Evolutionary conservation across 2,797 vertebrate genomes (phyloP).

Genomic region (Enteromius viviparus): DNA sequence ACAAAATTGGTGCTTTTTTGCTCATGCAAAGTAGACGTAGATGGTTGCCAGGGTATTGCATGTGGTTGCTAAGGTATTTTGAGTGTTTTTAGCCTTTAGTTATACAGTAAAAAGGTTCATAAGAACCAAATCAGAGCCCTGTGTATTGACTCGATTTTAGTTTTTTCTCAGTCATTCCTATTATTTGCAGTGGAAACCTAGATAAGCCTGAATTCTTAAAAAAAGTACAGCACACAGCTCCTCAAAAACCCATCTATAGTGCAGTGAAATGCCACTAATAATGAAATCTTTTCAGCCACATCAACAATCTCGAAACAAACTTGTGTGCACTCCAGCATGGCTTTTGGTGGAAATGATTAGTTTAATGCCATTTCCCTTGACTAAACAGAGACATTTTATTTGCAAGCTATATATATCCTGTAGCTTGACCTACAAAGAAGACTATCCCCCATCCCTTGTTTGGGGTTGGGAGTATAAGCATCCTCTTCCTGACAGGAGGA

Average conservation of each 20-base stretch:
- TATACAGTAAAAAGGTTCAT: neutral
- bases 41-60: neutral
- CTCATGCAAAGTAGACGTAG: neutral
- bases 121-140: neutral
- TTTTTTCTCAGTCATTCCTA: neutral
- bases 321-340: neutral
- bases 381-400: neutral
- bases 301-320: neutral
- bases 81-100: neutral
- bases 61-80: conserved; percentile 1
- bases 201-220: neutral
- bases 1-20: no score
- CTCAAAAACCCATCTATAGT: neutral
- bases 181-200: neutral
- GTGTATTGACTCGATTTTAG: neutral
- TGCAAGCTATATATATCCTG: conserved; percentile 22
- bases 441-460: conserved; percentile 27
- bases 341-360: neutral
- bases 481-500: conserved; percentile 45
- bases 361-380: neutral
- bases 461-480: conserved; percentile 31
- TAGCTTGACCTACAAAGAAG: conserved; percentile 12
- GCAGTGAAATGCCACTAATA: neutral
- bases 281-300: neutral
- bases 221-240: neutral